Conservation (phyloP, 2,113 vertebrate genomes). For the Ondatra zibethicus region DNA sequence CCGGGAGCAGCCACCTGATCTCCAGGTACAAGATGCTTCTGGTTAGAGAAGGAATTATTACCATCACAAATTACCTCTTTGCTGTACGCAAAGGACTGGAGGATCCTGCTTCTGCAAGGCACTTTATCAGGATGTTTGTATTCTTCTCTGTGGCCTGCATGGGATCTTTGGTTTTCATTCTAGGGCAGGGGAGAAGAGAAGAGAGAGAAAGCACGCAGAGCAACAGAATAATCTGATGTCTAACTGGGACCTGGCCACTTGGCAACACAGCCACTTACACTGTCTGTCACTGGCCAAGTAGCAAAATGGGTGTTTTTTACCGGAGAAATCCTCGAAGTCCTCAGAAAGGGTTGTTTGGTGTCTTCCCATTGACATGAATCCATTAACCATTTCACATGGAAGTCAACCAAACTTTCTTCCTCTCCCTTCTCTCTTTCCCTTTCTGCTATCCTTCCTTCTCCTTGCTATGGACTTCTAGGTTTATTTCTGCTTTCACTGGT, state of each 20-base stretch:
- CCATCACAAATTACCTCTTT: conserved; percentile 38
- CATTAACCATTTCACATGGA: neutral
- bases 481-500: neutral
- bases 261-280: neutral
- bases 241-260: conserved; percentile 18
- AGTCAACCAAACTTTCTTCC: neutral
- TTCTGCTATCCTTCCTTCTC: too few species aligned
- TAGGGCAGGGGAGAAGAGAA: neutral
- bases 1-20: conserved; percentile 73
- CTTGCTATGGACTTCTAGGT: neutral
- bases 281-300: neutral
- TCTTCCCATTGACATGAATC: neutral
- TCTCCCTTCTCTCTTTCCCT: too few species aligned
- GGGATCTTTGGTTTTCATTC: conserved; percentile 52
- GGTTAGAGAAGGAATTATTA: conserved; percentile 71
- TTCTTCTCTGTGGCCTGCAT: neutral
- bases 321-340: neutral
- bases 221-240: neutral
- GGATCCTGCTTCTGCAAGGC: conserved; percentile 29
- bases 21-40: conserved; percentile 52
- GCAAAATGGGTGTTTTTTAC: conserved; percentile 23
- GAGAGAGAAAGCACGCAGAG: neutral
- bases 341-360: neutral
- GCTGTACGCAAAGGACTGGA: conserved; percentile 33
- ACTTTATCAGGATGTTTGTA: conserved; percentile 39